A percentile compares a stretch with the other conserved stretches of the same genome.
phyloP scores from a whole-genome alignment of 2,888 invertebrate species.

The Caradrina kadenii region DNA sequence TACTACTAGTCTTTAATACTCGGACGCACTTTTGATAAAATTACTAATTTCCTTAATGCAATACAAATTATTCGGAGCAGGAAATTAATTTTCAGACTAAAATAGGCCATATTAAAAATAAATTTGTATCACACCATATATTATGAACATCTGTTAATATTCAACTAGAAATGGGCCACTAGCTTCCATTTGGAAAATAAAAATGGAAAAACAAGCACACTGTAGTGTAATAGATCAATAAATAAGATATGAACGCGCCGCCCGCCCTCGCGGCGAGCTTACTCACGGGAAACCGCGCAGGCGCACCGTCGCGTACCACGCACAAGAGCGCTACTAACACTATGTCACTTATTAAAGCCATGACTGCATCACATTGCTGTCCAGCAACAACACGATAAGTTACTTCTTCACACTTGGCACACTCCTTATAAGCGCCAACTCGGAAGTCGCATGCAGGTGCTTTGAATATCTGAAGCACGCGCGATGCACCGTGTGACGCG shows the following conservation, averaged over 20 bases:
- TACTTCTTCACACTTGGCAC: slow-evolving; percentile 67
- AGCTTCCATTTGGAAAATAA: slow-evolving; percentile 24
- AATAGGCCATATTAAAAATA: not conserved
- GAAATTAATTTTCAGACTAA: not conserved
- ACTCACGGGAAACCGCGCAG: slow-evolving; percentile 89
- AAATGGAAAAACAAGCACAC: slow-evolving; percentile 31
- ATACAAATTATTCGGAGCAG: not conserved
- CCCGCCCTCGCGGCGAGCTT: slow-evolving; percentile 79
- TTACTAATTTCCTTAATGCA: too few species aligned
- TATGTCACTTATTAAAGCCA: slow-evolving; percentile 78
- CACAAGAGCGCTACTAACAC: slow-evolving; percentile 80
- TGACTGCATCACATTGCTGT: slow-evolving; percentile 82
- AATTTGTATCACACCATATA: not conserved
- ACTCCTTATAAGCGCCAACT: slow-evolving; percentile 80
- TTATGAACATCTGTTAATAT: not conserved
- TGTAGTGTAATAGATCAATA: slow-evolving; percentile 57
- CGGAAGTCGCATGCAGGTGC: slow-evolving; percentile 86
- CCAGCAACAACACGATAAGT: slow-evolving; percentile 70
- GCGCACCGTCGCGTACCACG: slow-evolving; percentile 84
- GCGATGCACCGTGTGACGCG: slow-evolving; percentile 77
- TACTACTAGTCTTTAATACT: too few species aligned
- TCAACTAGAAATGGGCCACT: slow-evolving; percentile 5
- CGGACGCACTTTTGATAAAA: not conserved
- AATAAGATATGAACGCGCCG: slow-evolving; percentile 66
- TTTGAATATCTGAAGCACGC: slow-evolving; percentile 85